Evolutionary conservation across 2,797 vertebrate species (phyloP), one percentile per base, ranked within the genome.

Genomic region (Streptopelia turtur): DNA sequence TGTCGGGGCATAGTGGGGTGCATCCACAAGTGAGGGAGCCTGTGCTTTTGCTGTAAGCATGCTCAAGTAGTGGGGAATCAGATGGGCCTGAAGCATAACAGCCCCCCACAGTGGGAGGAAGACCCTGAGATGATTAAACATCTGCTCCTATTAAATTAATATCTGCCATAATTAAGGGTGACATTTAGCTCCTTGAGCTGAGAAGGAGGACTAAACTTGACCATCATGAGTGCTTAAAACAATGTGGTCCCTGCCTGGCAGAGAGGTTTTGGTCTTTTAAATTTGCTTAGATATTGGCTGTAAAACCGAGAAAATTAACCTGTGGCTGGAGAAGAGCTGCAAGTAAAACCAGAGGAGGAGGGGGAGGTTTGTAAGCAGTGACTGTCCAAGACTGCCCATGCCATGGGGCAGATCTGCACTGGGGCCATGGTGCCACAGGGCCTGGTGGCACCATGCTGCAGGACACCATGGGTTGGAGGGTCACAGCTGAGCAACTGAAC

Each of bases 71-170:
- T 10, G 15, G 7, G 17, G 27, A 65, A 75, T 83, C n/a, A 47
- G 25, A 64, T 13, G n/a, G 30, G 15, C 10, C 45, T 72, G n/a
- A 27, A 90, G 31, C 20, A 31, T 20, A 61, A 61, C 35, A 61
- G n/a, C 21, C 17, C 13, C 22, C 30, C 28, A 43, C 45, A 0
- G 0, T 1, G 4, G 60, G 22, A 89, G 45, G 68, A 92, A 89
- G 78, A 89, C n/a, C 43, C 23, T 45, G n/a, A 77, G 75, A 78
- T 81, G 37, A 85, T 87, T 93, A 57, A 91, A 83, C 49, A 65
- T 71, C 61, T 95, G 43, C 41, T 89, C 81, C 55, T 89, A 23
- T 89, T 80, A 80, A 85, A 91, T 72, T 49, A 85, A 45, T 75
- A 63, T 63, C 45, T 79, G 9, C 28, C 24, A 31, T 61, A 63